Conservation (phyloP, 2,797 vertebrate species). For the Diplodus sargus region DNA sequence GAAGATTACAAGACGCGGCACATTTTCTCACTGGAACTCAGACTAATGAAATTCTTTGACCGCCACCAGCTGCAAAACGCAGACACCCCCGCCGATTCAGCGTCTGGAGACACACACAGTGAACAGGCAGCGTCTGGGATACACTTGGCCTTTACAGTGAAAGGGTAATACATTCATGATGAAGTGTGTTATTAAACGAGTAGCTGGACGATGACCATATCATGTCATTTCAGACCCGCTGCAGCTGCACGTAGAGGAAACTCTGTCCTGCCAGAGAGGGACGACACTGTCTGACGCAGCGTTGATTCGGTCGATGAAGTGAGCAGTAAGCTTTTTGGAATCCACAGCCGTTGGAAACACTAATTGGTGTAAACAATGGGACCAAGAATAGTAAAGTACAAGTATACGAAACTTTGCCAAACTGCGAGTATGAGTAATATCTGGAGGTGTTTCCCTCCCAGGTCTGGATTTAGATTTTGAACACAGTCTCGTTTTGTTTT, state of each 20-base stretch:
- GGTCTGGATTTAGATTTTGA: constrained; percentile 25
- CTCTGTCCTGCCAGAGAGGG: too few relatives aligned
- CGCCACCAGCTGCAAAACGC: constrained; percentile 29
- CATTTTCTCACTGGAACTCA: not conserved
- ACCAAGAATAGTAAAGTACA: constrained; percentile 7
- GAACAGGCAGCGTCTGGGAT: constrained; percentile 28
- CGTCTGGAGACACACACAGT: constrained; percentile 13
- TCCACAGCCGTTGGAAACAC: not conserved
- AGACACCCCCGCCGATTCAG: constrained; percentile 24
- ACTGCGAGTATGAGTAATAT: constrained; percentile 22
- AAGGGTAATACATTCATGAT: constrained; percentile 42
- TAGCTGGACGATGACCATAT: not conserved
- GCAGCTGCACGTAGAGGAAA: not conserved
- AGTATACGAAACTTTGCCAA: not conserved
- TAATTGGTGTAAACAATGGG: not conserved
- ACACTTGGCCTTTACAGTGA: constrained; percentile 35
- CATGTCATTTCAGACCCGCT: not conserved
- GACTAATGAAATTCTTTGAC: constrained; percentile 33
- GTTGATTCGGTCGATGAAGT: not conserved
- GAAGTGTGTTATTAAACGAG: constrained; percentile 11
- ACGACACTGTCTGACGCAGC: too few relatives aligned
- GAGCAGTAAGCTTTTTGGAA: not conserved
- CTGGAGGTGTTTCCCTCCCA: constrained; percentile 18
- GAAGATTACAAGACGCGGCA: not conserved
- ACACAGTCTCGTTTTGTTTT: constrained; percentile 10